Evolutionary conservation across 1,140 invertebrate species (phyloP), one percentile per base, ranked within the genome.

Genomic region (Penaeus chinensis): DNA sequence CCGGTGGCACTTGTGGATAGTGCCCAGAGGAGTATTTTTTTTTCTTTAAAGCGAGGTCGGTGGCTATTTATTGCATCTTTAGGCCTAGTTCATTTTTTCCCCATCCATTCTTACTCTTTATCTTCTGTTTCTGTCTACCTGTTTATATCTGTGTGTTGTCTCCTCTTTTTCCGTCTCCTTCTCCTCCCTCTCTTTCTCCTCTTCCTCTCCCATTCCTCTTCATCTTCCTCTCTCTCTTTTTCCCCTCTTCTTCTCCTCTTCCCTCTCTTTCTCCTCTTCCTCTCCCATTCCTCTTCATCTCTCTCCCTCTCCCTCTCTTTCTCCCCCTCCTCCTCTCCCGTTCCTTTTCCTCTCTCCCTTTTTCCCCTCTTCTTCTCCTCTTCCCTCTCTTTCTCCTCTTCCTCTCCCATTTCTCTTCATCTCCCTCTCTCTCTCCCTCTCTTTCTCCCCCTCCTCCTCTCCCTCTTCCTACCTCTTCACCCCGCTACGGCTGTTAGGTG

Each of bases 371-470:
- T 63, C 61, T 32, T 24, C 27, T 10, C 47, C 22, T 65, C 20
- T 27, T 22, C n/a, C 22, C 37, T 47, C n/a, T 11, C 10, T 37
- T 65, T 61, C 32, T 20, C n/a, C 27, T 27, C 10, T 5, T 19
- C 20, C 3, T 62, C 42, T 20, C 19, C 60, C 27, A 13, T 32
- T 8, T 32, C 32, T 61, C n/a, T 27, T 24, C 16, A 7, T 76
- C 71, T 76, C 71, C 32, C 24, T 76, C 71, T 76, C 71, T 32
- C 24, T 13, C 71, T 76, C 74, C 47, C 27, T 76, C 74, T 76
- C 74, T 5, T 47, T 76, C 74, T 76, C 74, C 47, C 27, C 32
- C 27, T 78, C 11, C 24, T 10, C 22, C 22, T 27, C 61, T 63
- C 19, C 4, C 66, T 11, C 32, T 69, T 71, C 0, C 66, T 32